Percentiles rank a stretch among this genome's conserved stretches.
Conservation (phyloP, 2,113 vertebrate species). For the Gallinago paraguaiae region DNA sequence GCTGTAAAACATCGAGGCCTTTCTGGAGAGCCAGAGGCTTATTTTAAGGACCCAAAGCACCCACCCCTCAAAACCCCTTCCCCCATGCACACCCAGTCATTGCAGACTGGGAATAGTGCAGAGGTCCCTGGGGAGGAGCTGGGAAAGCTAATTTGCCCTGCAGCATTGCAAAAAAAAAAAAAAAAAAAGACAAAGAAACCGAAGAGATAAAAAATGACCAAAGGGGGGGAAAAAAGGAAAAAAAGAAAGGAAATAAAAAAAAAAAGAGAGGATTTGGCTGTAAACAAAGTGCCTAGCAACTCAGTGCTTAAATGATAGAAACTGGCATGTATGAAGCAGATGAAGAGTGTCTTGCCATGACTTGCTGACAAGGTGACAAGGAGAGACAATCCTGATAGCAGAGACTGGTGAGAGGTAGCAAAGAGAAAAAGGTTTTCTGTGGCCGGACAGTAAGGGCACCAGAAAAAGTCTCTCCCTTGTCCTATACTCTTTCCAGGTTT, state of each 20-base stretch:
- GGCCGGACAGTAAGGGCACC: background rate
- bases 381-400: background rate
- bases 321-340: background rate
- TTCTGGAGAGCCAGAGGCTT: background rate
- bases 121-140: background rate
- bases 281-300: background rate
- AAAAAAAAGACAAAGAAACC: background rate
- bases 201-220: background rate
- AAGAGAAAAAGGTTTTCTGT: background rate
- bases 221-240: background rate
- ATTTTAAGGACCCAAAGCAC: background rate
- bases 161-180: background rate
- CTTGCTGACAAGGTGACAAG: background rate
- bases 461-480: background rate
- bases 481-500: background rate
- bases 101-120: fast-evolving
- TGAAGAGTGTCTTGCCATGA: background rate
- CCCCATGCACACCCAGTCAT: too few species aligned
- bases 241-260: fast-evolving
- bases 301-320: background rate
- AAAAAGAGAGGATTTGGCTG: background rate
- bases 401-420: background rate
- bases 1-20: background rate
- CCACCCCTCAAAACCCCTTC: background rate
- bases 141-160: background rate